Evolutionary conservation across 1,140 invertebrate genomes (phyloP).

Genomic region (Magallana ariakensis): DNA sequence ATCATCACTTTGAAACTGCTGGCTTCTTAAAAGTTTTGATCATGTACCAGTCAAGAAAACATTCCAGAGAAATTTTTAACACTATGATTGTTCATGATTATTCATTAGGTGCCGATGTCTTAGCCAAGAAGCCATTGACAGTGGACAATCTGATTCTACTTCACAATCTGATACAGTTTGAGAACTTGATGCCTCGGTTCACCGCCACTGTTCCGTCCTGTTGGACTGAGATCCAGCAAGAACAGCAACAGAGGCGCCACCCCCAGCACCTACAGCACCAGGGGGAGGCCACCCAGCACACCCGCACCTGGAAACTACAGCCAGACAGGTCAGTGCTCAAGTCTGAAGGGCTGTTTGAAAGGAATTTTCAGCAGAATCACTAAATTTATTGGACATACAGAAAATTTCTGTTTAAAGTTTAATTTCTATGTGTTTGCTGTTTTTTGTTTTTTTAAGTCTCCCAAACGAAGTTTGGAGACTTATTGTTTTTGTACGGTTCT

Average conservation of each 20-base stretch:
- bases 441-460: too few relatives aligned
- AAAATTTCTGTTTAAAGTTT: too few relatives aligned
- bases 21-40: too few relatives aligned
- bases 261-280: slow-evolving; percentile 87
- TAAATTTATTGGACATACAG: too few relatives aligned
- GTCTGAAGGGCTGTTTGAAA: too few relatives aligned
- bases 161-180: slow-evolving; percentile 85
- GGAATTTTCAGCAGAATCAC: too few relatives aligned
- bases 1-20: too few relatives aligned
- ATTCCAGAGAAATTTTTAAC: too few relatives aligned
- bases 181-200: slow-evolving; percentile 84
- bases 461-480: too few relatives aligned
- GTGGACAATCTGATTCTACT: slow-evolving; percentile 82
- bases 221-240: slow-evolving; percentile 94
- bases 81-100: not conserved
- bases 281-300: slow-evolving; percentile 88
- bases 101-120: slow-evolving; percentile 75
- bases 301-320: slow-evolving; percentile 91
- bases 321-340: slow-evolving; percentile 85
- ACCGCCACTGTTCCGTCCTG: slow-evolving; percentile 93
- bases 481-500: too few relatives aligned
- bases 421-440: too few relatives aligned
- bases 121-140: slow-evolving; percentile 82
- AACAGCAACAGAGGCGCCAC: slow-evolving; percentile 90
- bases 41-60: too few relatives aligned